Percentiles rank a stretch among this genome's conserved stretches.
Conservation (phyloP, 2,797 vertebrate genomes). For the Liparis tanakae region DNA sequence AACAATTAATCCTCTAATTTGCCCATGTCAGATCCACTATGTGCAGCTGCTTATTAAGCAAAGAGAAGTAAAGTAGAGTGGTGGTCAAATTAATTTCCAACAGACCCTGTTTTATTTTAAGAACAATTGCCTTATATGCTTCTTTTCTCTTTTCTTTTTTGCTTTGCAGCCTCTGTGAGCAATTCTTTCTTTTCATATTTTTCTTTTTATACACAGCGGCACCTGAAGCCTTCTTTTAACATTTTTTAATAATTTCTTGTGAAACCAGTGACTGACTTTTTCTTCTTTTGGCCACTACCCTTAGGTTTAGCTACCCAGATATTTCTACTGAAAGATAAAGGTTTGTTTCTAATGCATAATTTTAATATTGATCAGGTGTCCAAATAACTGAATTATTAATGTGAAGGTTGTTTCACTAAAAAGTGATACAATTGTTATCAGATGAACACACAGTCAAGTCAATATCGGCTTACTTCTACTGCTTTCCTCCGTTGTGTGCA, state of each 20-base stretch:
- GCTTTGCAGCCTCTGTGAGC: not conserved
- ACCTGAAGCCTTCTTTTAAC: slow-evolving; percentile 16
- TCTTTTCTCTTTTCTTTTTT: slow-evolving; percentile 2
- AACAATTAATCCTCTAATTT: slow-evolving; percentile 51
- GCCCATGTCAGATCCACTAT: slow-evolving; percentile 6
- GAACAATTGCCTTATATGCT: not conserved
- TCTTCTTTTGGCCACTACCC: slow-evolving; percentile 5
- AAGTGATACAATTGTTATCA: not conserved
- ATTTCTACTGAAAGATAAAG: not conserved
- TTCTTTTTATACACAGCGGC: not conserved
- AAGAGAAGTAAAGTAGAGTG: not conserved
- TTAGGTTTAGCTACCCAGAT: not conserved
- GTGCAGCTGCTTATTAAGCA: slow-evolving; percentile 16
- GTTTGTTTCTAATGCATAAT: not conserved
- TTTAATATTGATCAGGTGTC: not conserved
- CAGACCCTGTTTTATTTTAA: slow-evolving; percentile 22
- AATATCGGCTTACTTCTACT: not conserved
- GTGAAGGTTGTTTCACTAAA: slow-evolving; percentile 1
- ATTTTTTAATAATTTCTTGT: slow-evolving; percentile 21
- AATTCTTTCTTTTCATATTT: slow-evolving; percentile 17
- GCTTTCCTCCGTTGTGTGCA: not conserved
- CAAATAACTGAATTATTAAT: not conserved
- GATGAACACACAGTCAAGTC: not conserved
- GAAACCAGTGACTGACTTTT: slow-evolving; percentile 18
- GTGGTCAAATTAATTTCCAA: slow-evolving; percentile 24